phyloP scores from a whole-genome alignment of 1,140 invertebrate species.

The Caerostris extrusa region DNA sequence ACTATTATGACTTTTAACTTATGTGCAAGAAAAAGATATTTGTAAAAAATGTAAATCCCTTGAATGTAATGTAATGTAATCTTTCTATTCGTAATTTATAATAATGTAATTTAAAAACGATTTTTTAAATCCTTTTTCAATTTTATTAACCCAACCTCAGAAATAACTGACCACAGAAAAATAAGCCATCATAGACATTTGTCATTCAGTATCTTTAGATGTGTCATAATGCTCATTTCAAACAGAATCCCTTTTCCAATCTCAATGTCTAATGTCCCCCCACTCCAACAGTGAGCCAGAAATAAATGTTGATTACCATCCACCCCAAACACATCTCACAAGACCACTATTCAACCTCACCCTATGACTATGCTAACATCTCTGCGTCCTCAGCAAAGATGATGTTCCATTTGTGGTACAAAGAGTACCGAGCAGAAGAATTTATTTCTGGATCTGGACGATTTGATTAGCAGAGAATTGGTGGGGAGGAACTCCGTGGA shows the following conservation, averaged over 20 bases:
- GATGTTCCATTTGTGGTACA: constrained; percentile 6
- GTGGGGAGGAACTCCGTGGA: neutral
- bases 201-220: no score
- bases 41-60: no score
- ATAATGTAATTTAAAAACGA: no score
- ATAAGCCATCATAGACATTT: no score
- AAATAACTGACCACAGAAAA: no score
- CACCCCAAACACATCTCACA: neutral
- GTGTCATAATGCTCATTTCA: neutral
- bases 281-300: neutral
- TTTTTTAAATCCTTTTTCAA: no score
- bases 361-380: neutral
- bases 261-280: neutral
- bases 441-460: constrained; percentile 37
- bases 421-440: neutral
- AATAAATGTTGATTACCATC: constrained; percentile 24
- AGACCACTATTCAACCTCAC: neutral
- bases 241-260: neutral
- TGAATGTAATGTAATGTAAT: no score
- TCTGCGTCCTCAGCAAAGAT: neutral
- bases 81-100: no score
- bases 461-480: constrained; percentile 41
- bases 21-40: no score
- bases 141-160: no score
- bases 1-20: no score